Evolutionary conservation across 2,797 vertebrate genomes (phyloP), one percentile per base, ranked within the genome.

Genomic region (Semaprochilodus insignis): DNA sequence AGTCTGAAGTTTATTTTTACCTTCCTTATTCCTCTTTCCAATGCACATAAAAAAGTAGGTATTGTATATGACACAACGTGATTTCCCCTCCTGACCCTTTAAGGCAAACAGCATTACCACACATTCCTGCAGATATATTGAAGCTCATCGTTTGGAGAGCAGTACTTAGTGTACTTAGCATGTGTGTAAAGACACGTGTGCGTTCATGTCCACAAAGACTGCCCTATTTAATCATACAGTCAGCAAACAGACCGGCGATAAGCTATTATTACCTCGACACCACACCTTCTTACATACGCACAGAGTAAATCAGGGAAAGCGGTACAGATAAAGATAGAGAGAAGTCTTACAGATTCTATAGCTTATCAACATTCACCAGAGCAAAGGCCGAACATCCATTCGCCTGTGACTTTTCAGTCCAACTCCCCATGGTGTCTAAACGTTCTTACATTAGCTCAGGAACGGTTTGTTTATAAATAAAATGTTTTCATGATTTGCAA

Each of bases 241-340:
- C 78, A 79, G 81, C 75, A 82, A 87, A 82, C 84, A 78, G 44
- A 70, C 63, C 3, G 6, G 21, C 54, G 82, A 85, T 87, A 84
- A 85, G 65, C 66, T 55, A 44, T 66, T 51, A 85, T 82, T 84
- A 75, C 19, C 19, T 69, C 23, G 48, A 54, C 25, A 76, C 79
- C 80, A 82, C 82, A 86, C 85, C 81, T 74, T 48, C 44, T 44
- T 36, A 76, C 67, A 60, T 59, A 78, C 48, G 27, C 78, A 72
- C 67, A 67, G 59, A 70, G 60, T 21, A 70, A 67, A 40, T 62
- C 21, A 31, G 19, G 70, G n/a, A 31, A 55, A 65, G n/a, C 6
- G 16, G 40, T 44, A 44, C 40, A 6, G 40, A 44, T 5, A 25
- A 1, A 31, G n/a, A 74, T 67, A 44, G 36, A 63, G 16, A 71